Percentiles rank a stretch among this genome's conserved stretches.
These are phyloP conservation scores for Cephalotes varians DNA, from an alignment of 2,888 invertebrate genomes.

Conservation along the genomic window DNA sequence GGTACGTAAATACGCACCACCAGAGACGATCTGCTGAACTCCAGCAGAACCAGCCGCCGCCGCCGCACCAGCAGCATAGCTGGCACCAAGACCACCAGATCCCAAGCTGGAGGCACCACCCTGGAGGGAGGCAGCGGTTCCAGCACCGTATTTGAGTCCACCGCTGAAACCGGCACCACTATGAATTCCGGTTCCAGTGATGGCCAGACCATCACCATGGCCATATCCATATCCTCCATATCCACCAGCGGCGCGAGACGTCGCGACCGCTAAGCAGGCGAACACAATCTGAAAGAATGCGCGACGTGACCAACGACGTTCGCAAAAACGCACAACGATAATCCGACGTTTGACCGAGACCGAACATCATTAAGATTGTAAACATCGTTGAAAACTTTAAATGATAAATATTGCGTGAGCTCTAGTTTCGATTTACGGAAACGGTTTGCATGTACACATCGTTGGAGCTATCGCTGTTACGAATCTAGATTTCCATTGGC, in stretches of 20 bases:
- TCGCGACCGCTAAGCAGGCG: conserved; percentile 85
- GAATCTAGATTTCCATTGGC: conserved; percentile 65
- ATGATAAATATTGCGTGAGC: background rate
- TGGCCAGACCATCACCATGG: conserved; percentile 62
- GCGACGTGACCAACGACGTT: background rate
- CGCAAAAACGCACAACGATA: background rate
- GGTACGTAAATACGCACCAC: conserved; percentile 77
- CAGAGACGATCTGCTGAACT: conserved; percentile 85
- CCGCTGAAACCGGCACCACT: conserved; percentile 83
- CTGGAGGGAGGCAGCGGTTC: conserved; percentile 84
- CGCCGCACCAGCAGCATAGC: conserved; percentile 85
- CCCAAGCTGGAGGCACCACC: conserved; percentile 85
- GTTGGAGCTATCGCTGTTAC: conserved; percentile 51
- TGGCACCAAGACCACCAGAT: conserved; percentile 84
- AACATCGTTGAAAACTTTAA: background rate
- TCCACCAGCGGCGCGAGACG: conserved; percentile 83
- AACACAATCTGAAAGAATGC: conserved; percentile 81
- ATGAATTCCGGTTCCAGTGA: conserved; percentile 61
- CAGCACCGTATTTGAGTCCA: conserved; percentile 85
- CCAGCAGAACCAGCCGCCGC: conserved; percentile 84
- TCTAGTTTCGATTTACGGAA: conserved; percentile 66
- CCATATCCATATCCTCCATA: conserved; percentile 76
- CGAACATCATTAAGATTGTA: background rate
- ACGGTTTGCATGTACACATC: conserved; percentile 14
- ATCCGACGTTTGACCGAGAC: background rate